Base-by-base conservation (phyloP, 2,888 invertebrate species). In the Octodonta nipae region DNA sequence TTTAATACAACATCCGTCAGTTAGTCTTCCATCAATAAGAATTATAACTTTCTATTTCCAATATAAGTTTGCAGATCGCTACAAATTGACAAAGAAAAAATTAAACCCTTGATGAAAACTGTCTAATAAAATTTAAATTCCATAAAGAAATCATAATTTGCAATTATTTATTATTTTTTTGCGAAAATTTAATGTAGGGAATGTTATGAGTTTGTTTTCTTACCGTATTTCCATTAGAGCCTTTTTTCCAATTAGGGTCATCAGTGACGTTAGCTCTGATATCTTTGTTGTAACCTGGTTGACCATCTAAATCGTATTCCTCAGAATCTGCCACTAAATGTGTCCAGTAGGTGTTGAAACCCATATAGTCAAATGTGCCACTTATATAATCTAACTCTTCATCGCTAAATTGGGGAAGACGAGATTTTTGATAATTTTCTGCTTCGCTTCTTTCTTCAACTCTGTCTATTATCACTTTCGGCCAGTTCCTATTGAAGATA, bases 301-400 rank as follows among this genome's bases (percentile, higher is more conserved):
- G 8, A 5, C 25, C 26, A 11, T 22, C 22, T 14, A 22, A 31
- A n/a, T 32, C 13, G 2, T 28, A 16, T 24, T 42, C 42, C 1
- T 20, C 13, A 5, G 28, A 24, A 27, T 42, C 33, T 3, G 28
- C 13, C n/a, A 59, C 66, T 44, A 74, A 45, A 41, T 61, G 60
- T 0, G 74, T 68, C 1, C 79, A 75, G 51, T 86, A 86, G 6
- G 37, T 33, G 52, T 85, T 85, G n/a, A 84, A 55, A 1, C 79
- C 82, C 33, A 84, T 64, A 56, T 78, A 82, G 52, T 86, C 84
- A 1, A 66, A 65, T 0, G 80, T 72, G 0, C 69, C 74, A 14
- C 57, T 60, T 15, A 83, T 70, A 34, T 63, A 60, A 5, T 61
- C 51, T 3, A 78, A 61, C 62, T 82, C 78, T 15, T 71, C 63